Percentiles rank a stretch among this genome's conserved stretches.
Evolutionary conservation across 1,140 invertebrate genomes (phyloP).

Genomic region (Sitophilus oryzae): DNA sequence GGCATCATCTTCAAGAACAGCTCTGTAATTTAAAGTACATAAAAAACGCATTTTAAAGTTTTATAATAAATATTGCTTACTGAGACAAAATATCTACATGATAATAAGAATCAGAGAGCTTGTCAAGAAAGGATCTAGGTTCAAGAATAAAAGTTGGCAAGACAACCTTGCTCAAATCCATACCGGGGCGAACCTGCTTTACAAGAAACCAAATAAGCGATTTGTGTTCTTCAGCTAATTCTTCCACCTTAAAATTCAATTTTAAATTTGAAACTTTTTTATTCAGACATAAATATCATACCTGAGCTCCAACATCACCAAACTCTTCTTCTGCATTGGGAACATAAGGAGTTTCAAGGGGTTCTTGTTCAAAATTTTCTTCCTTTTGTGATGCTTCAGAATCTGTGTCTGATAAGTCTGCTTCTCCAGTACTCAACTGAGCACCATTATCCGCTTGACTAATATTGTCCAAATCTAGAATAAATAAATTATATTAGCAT

Average conservation of each 20-base stretch:
- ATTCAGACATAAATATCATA: too few relatives aligned
- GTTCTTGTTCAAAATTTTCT: slow-evolving; percentile 45
- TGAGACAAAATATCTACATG: slow-evolving; percentile 74
- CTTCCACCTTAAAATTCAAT: slow-evolving; percentile 82
- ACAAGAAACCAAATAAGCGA: slow-evolving; percentile 89
- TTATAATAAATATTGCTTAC: slow-evolving; percentile 11
- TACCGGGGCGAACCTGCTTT: slow-evolving; percentile 91
- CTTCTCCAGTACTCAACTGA: slow-evolving; percentile 43
- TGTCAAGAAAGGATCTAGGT: slow-evolving; percentile 88
- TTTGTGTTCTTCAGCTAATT: slow-evolving; percentile 91
- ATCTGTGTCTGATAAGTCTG: slow-evolving; percentile 47
- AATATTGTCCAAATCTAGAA: slow-evolving; percentile 38
- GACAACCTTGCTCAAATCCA: slow-evolving; percentile 94
- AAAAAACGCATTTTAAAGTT: background rate
- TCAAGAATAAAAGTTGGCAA: slow-evolving; percentile 86
- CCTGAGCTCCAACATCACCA: slow-evolving; percentile 52
- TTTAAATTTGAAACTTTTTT: too few relatives aligned
- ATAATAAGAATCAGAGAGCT: slow-evolving; percentile 89
- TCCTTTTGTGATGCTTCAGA: slow-evolving; percentile 52
- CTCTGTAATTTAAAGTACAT: slow-evolving; percentile 52
- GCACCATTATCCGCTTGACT: slow-evolving; percentile 40
- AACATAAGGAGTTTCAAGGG: slow-evolving; percentile 57
- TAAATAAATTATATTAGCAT: background rate
- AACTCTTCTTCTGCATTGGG: slow-evolving; percentile 62
- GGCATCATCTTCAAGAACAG: slow-evolving; percentile 79